Evolutionary conservation across 2,888 invertebrate genomes (phyloP).

Genomic region (Synanthedon formicaeformis): DNA sequence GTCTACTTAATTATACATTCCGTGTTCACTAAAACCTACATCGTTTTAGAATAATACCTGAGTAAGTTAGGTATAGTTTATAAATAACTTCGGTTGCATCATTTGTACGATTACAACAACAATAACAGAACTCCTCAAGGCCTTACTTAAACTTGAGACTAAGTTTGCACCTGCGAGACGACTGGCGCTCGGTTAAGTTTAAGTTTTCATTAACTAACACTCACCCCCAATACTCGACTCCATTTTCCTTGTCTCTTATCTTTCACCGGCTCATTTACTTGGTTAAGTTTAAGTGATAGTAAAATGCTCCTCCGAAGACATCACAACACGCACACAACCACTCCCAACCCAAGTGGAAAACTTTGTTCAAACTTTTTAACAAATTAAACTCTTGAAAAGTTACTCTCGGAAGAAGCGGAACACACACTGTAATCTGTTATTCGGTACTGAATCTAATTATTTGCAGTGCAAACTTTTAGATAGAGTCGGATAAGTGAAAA

Average conservation of each 20-base stretch:
- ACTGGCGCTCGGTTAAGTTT: neutral
- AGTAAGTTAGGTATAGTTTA: no score
- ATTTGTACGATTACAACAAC: no score
- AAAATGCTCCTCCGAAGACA: constrained; percentile 46
- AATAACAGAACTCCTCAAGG: neutral
- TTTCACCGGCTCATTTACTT: constrained; percentile 17
- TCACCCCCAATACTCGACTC: constrained; percentile 54
- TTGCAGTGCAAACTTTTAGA: no score
- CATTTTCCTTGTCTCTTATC: constrained; percentile 30
- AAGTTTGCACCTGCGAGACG: neutral
- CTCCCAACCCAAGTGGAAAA: constrained; percentile 35
- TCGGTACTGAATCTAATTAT: no score
- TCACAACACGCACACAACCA: constrained; percentile 48
- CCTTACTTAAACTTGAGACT: neutral
- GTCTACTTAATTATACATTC: constrained; percentile 11
- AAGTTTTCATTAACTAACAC: constrained; percentile 14
- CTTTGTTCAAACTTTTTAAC: constrained; percentile 24
- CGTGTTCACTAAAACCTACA: no score
- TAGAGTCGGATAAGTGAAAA: constrained; percentile 1
- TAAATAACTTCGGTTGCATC: no score
- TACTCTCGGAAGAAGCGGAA: no score
- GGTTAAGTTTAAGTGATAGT: constrained; percentile 34
- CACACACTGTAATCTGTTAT: no score
- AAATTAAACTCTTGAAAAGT: constrained; percentile 1
- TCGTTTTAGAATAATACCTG: no score